Evolutionary conservation across 2,113 vertebrate genomes (phyloP).

Genomic region (Pseudopodoces humilis): DNA sequence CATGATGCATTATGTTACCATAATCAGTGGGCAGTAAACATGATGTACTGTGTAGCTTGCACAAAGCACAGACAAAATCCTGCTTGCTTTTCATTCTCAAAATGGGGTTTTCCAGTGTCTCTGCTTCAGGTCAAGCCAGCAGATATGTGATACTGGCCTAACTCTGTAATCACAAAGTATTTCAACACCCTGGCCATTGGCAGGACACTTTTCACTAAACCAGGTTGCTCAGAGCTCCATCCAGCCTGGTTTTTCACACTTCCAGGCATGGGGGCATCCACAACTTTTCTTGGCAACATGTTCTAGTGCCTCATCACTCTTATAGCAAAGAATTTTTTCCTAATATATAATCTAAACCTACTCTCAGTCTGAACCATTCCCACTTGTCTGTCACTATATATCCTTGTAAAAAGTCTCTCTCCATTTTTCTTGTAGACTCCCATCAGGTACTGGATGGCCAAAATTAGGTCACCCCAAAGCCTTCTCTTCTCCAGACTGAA

Average conservation of each 20-base stretch:
- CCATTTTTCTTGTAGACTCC: neutral
- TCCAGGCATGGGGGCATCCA: neutral
- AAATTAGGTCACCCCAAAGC: neutral
- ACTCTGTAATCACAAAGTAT: neutral
- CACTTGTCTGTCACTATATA: neutral
- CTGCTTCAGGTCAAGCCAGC: neutral
- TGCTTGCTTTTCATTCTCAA: slow-evolving; percentile 1
- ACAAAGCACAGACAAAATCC: neutral
- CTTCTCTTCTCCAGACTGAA: neutral
- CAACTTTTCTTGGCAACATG: neutral
- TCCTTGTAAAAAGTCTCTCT: neutral
- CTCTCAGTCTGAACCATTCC: neutral
- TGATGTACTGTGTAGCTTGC: neutral
- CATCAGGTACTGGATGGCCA: neutral
- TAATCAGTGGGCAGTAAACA: neutral
- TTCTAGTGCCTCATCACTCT: neutral
- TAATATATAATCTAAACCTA: neutral
- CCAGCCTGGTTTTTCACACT: neutral
- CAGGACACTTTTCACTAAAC: neutral
- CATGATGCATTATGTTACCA: neutral
- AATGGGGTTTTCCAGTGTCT: neutral
- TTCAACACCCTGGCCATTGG: neutral
- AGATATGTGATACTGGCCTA: neutral
- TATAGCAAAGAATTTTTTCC: neutral
- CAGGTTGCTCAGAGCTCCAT: neutral